phyloP scores from a whole-genome alignment of 2,113 vertebrate genomes.

The Bubo blakistoni region DNA sequence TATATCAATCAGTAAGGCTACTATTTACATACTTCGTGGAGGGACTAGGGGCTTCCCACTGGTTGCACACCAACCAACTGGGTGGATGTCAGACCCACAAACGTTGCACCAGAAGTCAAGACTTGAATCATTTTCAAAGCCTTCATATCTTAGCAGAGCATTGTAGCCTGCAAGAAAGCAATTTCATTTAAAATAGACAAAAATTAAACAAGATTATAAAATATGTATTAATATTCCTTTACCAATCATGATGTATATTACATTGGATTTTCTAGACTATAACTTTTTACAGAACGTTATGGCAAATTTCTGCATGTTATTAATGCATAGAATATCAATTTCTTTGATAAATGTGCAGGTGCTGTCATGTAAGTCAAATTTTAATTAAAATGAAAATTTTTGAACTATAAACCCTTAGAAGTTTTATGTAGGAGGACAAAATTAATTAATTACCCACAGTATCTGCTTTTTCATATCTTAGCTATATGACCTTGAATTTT shows the following conservation, averaged over 20 bases:
- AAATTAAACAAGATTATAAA: neutral
- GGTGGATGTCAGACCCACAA: constrained; percentile 92
- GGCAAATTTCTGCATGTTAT: neutral
- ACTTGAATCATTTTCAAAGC: constrained; percentile 92
- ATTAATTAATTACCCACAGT: neutral
- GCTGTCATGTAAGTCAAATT: neutral
- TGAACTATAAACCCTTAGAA: neutral
- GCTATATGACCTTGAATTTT: neutral
- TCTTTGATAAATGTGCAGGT: neutral
- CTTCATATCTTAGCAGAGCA: constrained; percentile 93
- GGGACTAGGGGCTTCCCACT: constrained; percentile 95
- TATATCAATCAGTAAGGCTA: neutral
- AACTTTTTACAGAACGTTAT: neutral
- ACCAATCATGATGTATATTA: neutral
- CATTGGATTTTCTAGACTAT: neutral
- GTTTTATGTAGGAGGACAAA: neutral
- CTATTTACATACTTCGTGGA: constrained; percentile 82
- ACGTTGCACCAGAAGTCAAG: constrained; percentile 96
- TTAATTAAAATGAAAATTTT: neutral
- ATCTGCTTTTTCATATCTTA: neutral
- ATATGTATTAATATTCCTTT: neutral
- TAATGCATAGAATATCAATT: neutral
- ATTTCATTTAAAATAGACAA: neutral
- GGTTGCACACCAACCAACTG: constrained; percentile 96
- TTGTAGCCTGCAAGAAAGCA: constrained; percentile 85